These are phyloP conservation scores for Glareola pratincola DNA, from an alignment of 2,113 vertebrate species.

Conservation along the genomic window DNA sequence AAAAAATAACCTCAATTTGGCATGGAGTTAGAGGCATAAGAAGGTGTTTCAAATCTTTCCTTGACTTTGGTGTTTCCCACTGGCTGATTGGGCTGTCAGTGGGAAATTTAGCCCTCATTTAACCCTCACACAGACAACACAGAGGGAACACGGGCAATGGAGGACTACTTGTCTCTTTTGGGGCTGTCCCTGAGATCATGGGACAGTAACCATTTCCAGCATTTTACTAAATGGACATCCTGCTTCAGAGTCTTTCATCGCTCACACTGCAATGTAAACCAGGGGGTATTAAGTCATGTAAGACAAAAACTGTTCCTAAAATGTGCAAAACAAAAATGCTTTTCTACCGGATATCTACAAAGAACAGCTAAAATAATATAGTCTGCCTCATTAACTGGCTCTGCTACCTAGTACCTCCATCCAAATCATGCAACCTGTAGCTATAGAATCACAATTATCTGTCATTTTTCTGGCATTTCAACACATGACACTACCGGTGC, in stretches of 20 bases:
- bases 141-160: background rate
- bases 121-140: background rate
- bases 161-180: background rate
- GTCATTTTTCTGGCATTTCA: background rate
- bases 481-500: background rate
- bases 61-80: background rate
- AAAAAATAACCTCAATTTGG: background rate
- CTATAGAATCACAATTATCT: background rate
- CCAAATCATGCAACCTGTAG: background rate
- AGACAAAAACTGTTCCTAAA: background rate
- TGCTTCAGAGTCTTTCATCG: background rate
- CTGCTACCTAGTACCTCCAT: background rate
- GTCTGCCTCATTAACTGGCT: background rate
- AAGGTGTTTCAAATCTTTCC: background rate
- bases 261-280: background rate
- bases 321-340: fast-evolving
- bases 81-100: background rate
- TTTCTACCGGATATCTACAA: background rate
- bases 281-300: background rate
- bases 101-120: background rate
- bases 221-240: background rate
- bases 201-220: background rate
- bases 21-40: background rate
- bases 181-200: background rate
- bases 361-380: background rate